These are phyloP conservation scores for Otolemur crassicaudatus DNA, from an alignment of 2,797 vertebrate species.

Conservation along the genomic window DNA sequence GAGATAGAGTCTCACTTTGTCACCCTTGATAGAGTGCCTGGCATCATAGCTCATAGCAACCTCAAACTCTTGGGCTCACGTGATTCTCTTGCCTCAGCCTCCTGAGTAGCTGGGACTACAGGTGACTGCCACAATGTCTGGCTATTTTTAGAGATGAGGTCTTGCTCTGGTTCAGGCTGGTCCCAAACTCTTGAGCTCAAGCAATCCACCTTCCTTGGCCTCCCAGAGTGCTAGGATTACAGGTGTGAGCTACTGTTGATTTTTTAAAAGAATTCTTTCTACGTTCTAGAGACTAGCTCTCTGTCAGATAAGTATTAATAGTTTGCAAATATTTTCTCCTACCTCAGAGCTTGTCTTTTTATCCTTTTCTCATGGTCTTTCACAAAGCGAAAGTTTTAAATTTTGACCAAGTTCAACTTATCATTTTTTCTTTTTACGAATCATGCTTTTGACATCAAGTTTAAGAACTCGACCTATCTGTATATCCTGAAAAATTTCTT, in stretches of 20 bases:
- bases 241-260: background rate
- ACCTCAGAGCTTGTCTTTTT: background rate
- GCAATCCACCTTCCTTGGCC: too few species aligned
- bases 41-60: too few species aligned
- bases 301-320: background rate
- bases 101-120: too few species aligned
- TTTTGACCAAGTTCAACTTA: background rate
- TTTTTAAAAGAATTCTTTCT: background rate
- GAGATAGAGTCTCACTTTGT: too few species aligned
- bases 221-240: too few species aligned
- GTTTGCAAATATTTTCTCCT: slow-evolving; percentile 8
- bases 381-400: background rate
- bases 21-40: too few species aligned
- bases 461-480: background rate
- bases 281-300: background rate
- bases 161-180: too few species aligned
- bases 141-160: too few species aligned
- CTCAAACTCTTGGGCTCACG: too few species aligned
- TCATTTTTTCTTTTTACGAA: slow-evolving; percentile 8
- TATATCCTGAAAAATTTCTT: background rate
- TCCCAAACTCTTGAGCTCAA: too few species aligned
- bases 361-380: background rate
- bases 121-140: too few species aligned
- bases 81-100: too few species aligned
- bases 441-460: slow-evolving; percentile 11